Evolutionary conservation across 2,113 vertebrate genomes (phyloP).

Genomic region (Lepidothrix coronata): DNA sequence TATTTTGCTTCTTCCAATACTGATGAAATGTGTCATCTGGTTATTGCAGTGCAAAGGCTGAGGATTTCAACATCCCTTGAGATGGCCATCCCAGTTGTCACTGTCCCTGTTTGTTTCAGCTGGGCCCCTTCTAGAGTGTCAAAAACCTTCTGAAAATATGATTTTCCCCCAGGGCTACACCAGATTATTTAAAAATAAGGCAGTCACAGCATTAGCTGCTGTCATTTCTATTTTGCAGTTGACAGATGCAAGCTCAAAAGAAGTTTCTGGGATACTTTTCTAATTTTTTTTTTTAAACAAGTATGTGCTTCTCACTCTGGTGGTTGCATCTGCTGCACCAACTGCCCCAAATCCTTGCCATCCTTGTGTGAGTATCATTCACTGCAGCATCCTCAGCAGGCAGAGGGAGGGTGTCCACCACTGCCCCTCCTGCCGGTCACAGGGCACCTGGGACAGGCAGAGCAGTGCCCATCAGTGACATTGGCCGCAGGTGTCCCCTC

Average conservation of each 20-base stretch:
- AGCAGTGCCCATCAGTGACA: accelerated
- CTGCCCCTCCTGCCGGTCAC: not conserved
- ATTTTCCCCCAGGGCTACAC: not conserved
- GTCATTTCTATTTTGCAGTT: not conserved
- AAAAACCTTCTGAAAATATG: not conserved
- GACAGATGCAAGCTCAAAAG: not conserved
- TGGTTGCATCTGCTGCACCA: not conserved
- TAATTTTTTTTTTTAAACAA: not conserved
- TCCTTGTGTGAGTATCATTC: not conserved
- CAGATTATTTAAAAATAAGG: not conserved
- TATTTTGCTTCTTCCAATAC: not conserved
- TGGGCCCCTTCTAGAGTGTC: not conserved
- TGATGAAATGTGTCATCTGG: not conserved
- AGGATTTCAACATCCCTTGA: not conserved
- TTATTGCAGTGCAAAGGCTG: not conserved
- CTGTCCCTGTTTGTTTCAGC: not conserved
- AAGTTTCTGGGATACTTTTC: not conserved
- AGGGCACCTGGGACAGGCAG: not conserved
- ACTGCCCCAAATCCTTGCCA: accelerated
- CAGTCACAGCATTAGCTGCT: not conserved
- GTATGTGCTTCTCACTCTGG: not conserved
- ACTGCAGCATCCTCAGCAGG: not conserved
- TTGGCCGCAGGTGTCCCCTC: not conserved
- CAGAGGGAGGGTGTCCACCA: not conserved
- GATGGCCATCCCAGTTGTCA: not conserved